A percentile compares a stretch with the other conserved stretches of the same genome.
Evolutionary conservation across 1,140 invertebrate genomes (phyloP).

Genomic region (Anadara kagoshimensis): DNA sequence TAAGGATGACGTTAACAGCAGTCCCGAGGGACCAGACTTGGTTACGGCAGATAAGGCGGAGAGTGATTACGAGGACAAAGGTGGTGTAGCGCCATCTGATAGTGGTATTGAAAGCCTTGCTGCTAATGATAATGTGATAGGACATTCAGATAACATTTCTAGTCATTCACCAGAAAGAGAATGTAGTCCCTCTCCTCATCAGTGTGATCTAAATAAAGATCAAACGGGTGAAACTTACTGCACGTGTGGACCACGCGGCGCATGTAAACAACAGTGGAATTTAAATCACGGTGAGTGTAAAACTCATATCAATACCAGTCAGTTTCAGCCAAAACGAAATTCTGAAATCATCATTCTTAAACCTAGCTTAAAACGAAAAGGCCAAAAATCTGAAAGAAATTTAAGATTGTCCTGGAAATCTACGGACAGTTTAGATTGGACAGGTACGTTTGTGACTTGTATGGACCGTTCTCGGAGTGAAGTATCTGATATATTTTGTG

Average conservation of each 20-base stretch:
- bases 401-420: slow-evolving; percentile 57
- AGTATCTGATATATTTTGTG: slow-evolving; percentile 49
- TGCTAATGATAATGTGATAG: slow-evolving; percentile 3
- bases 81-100: slow-evolving; percentile 38
- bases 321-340: slow-evolving; percentile 33
- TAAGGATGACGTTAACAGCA: slow-evolving; percentile 8
- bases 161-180: slow-evolving; percentile 14
- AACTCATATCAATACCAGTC: slow-evolving; percentile 28
- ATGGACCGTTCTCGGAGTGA: slow-evolving; percentile 55
- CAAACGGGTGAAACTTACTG: slow-evolving; percentile 5
- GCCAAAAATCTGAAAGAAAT: slow-evolving; percentile 34
- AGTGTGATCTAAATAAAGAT: neutral
- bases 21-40: slow-evolving; percentile 20
- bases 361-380: slow-evolving; percentile 51
- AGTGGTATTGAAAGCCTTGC: slow-evolving; percentile 41
- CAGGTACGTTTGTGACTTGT: slow-evolving; percentile 44
- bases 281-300: slow-evolving; percentile 51
- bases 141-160: slow-evolving; percentile 4
- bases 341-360: slow-evolving; percentile 53
- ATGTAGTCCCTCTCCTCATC: neutral
- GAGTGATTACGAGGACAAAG: slow-evolving; percentile 3
- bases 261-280: slow-evolving; percentile 13
- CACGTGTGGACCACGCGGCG: slow-evolving; percentile 24
- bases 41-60: slow-evolving; percentile 24
- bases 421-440: slow-evolving; percentile 54